Percentiles rank a stretch among this genome's conserved stretches.
phyloP scores from a whole-genome alignment of 1,140 invertebrate species.

The Meteorus sp. region DNA sequence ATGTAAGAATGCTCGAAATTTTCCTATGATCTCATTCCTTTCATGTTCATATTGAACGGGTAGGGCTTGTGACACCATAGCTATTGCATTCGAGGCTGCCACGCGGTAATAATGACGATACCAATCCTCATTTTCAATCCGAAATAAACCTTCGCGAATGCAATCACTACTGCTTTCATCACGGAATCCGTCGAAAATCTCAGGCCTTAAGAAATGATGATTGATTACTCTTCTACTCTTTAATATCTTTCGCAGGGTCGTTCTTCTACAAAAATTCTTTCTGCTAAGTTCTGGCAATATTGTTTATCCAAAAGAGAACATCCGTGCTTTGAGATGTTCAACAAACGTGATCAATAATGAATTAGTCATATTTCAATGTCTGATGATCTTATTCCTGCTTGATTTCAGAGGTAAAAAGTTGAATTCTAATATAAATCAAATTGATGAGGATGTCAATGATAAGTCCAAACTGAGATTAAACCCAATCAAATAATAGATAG shows the following conservation, averaged over 20 bases:
- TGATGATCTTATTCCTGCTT: too few species aligned
- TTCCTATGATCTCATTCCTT: slow-evolving; percentile 63
- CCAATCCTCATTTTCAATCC: slow-evolving; percentile 68
- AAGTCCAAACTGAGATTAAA: too few species aligned
- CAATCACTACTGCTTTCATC: slow-evolving; percentile 56
- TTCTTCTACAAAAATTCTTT: neutral
- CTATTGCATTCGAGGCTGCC: slow-evolving; percentile 66
- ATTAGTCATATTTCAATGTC: too few species aligned
- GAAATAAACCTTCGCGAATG: slow-evolving; percentile 65
- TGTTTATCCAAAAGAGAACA: neutral
- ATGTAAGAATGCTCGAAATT: slow-evolving; percentile 64
- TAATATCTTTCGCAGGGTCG: neutral
- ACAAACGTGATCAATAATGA: too few species aligned
- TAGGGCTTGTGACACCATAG: slow-evolving; percentile 67
- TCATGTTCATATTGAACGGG: slow-evolving; percentile 47
- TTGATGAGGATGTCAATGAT: too few species aligned
- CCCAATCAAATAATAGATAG: too few species aligned
- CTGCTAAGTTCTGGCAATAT: neutral
- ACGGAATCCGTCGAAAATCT: slow-evolving; percentile 64
- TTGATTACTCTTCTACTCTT: neutral
- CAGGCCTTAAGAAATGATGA: slow-evolving; percentile 57
- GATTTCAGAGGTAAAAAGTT: too few species aligned
- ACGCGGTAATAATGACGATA: slow-evolving; percentile 70
- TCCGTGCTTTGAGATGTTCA: too few species aligned
- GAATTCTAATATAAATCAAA: too few species aligned